Base-by-base conservation (phyloP, 2,797 vertebrate species). In the Nasua narica region DNA sequence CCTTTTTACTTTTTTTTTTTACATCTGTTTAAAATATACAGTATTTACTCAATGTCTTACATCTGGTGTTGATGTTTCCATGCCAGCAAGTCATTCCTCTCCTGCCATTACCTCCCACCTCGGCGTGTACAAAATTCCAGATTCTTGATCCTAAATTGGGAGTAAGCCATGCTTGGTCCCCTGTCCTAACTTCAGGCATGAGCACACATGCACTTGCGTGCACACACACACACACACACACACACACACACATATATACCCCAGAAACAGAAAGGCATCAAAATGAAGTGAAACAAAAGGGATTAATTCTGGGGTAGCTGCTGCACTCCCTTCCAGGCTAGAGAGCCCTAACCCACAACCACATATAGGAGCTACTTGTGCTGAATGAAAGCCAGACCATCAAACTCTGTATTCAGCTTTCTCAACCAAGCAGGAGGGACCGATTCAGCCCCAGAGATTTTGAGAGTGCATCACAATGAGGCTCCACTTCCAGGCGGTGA, bases 21-120 rank as follows among this genome's bases (percentile, higher is more conserved):
- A 89, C 95, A 98, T 97, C 94, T 98, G 97, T 95, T 98, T 93
- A 94, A 97, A 96, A 96, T 90, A 89, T 97, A 29, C 58, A 62
- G 79, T 91, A 40, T 79, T 96, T 97, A 95, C 97, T 97, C 96
- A 91, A 92, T 62, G 96, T 90, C 81, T 43, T 56, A 95, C 95
- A 95, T 96, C 97, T 98, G 95, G 35, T 97, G 76, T 86, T 97
- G 88, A 93, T 86, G 96, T 97, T 97, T 97, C 81, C 95, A 96
- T 97, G 94, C 96, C 97, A 95, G 52, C 67, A 94, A 93, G 52
- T 79, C 32, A 10, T 50, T 62, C 60, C 29, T 50, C 16, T 93
- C 65, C 91, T 85, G 70, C 54, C 29, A 67, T 87, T 91, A 58
- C 48, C 74, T 94, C 90, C 86, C 13, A 87, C 60, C 52, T 95